Evolutionary conservation across 2,888 invertebrate genomes (phyloP).

Genomic region (Trilocha varians): DNA sequence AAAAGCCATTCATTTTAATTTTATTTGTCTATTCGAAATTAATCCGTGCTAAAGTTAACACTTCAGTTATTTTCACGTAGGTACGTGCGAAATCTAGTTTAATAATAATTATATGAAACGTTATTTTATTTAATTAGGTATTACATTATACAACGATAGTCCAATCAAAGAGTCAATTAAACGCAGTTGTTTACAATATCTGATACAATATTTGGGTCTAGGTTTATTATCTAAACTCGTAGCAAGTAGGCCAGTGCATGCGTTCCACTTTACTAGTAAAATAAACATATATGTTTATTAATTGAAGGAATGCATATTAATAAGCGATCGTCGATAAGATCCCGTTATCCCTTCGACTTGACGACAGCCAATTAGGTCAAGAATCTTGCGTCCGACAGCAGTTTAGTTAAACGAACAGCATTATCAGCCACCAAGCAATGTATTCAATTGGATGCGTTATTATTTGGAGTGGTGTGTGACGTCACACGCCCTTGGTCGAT

Average conservation of each 20-base stretch:
- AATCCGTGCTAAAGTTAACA: too few species aligned
- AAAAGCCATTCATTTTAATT: too few species aligned
- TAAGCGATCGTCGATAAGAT: not conserved
- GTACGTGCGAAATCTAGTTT: too few species aligned
- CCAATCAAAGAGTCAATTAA: not conserved
- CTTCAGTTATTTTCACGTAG: too few species aligned
- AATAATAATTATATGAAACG: too few species aligned
- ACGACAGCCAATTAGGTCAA: constrained; percentile 4
- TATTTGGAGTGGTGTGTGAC: constrained; percentile 14
- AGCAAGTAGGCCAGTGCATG: not conserved
- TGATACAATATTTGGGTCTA: not conserved
- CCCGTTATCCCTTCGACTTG: not conserved
- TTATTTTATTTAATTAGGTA: too few species aligned
- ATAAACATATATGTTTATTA: not conserved
- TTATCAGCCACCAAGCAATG: constrained; percentile 13
- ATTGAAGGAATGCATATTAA: not conserved
- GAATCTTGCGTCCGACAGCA: not conserved
- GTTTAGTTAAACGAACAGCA: constrained; percentile 2
- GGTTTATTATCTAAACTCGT: not conserved
- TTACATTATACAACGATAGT: too few species aligned
- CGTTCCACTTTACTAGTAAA: not conserved
- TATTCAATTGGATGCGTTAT: constrained; percentile 13
- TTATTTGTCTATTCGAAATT: too few species aligned
- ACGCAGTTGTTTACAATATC: not conserved
- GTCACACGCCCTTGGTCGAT: constrained; percentile 27